Evolutionary conservation across 2,113 vertebrate genomes (phyloP).

Genomic region (Oreochromis tanganicae): DNA sequence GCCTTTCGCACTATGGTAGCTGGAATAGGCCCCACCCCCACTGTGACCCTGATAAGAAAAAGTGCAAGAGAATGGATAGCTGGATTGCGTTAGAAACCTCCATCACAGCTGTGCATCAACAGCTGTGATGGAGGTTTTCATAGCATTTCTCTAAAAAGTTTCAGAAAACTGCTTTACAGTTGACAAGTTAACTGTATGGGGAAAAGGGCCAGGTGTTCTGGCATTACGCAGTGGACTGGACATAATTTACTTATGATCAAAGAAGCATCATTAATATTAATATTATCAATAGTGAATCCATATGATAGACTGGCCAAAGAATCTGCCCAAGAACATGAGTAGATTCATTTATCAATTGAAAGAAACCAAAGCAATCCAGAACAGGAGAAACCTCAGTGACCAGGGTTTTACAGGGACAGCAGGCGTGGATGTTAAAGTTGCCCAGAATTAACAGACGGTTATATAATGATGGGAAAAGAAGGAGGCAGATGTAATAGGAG

Average conservation of each 20-base stretch:
- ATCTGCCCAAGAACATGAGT: background rate
- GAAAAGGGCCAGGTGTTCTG: background rate
- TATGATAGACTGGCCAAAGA: background rate
- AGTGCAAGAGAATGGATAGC: background rate
- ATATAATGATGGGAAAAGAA: background rate
- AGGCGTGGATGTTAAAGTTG: background rate
- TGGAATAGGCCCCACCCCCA: background rate
- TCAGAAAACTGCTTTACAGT: background rate
- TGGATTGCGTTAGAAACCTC: background rate
- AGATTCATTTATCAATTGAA: background rate
- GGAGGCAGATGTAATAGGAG: background rate
- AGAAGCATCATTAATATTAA: background rate
- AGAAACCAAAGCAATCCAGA: background rate
- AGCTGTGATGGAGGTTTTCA: background rate
- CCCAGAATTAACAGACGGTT: background rate
- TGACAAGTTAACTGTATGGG: background rate
- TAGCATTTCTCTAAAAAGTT: background rate
- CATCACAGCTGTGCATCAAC: background rate
- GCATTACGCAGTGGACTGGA: background rate
- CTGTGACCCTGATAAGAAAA: background rate
- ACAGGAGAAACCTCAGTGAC: background rate
- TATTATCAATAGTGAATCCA: background rate
- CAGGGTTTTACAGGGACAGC: background rate
- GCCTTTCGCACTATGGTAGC: background rate
- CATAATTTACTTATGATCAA: background rate